Base-by-base conservation (phyloP, 2,888 invertebrate species). In the Eurytoma adleriae region DNA sequence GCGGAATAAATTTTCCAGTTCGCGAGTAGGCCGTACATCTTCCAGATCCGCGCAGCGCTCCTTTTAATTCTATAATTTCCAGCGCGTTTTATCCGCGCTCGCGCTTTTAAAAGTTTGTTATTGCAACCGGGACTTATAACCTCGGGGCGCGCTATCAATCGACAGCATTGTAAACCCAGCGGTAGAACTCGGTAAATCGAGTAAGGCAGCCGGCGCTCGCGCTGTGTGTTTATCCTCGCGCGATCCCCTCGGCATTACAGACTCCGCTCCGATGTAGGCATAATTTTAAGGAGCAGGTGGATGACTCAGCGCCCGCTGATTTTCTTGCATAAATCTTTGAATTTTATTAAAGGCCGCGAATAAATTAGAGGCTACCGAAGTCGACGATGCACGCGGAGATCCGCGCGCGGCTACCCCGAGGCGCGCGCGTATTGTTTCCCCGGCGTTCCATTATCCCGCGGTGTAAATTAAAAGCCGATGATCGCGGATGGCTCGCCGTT, bases 391-490 rank as follows among this genome's bases (percentile, higher is more conserved):
- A 30, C 56, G 66, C 0, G 18, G 27, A 54, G 54, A 27, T 16
- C 13, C 1, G 54, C 54, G 54, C 54, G 27, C 10, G 10, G 40
- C 24, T 24, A 24, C 48, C 30, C 18, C 54, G 30, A 64, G 57
- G 52, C 59, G 27, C 30, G 10, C 40, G 13, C 18, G 64, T 56
- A 64, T 73, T 73, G 73, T 73, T 73, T 62, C 61, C 16, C 24
- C 40, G 5, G 67, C 40, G n/a, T 16, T 10, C 4, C 18, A 61
- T 50, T 20, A 20, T 24, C 10, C 16, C 50, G 27, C 40, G 24
- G 78, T 62, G 74, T 78, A 78, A 78, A 81, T 81, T 81, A 81
- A 78, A 71, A 81, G 75, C 67, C 81, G 78, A 62, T 62, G 81
- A 80, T 80, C 79, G 73, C 59, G 74, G 67, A 81, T 75, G 75